Percentiles rank a stretch among this genome's conserved stretches.
Evolutionary conservation across 2,113 vertebrate genomes (phyloP).

Genomic region (Cynopterus brachyotis): DNA sequence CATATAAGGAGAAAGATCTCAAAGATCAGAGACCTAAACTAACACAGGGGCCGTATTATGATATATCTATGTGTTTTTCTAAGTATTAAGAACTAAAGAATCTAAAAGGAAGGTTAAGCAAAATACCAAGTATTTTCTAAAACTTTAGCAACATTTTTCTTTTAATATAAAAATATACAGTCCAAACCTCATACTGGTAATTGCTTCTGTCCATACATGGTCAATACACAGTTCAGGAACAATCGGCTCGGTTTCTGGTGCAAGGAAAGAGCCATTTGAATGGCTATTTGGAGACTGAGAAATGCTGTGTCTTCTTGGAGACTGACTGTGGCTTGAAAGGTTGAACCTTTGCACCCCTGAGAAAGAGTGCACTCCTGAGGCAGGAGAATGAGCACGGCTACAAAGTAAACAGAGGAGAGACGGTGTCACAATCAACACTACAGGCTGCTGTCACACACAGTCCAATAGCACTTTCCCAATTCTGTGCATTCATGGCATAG

Average conservation of each 20-base stretch:
- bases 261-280: slow-evolving; percentile 86
- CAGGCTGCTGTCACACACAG: accelerated
- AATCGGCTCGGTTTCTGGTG: slow-evolving; percentile 93
- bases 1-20: neutral
- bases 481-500: neutral
- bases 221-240: slow-evolving; percentile 96
- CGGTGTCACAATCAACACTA: neutral
- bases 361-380: slow-evolving; percentile 94
- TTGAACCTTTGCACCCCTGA: slow-evolving; percentile 94
- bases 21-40: neutral
- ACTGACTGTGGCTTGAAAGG: slow-evolving; percentile 88
- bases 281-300: slow-evolving; percentile 90
- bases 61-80: neutral
- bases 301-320: slow-evolving; percentile 87
- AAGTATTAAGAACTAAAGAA: neutral
- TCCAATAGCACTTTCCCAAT: neutral
- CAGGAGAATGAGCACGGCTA: slow-evolving; percentile 97
- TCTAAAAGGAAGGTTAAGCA: neutral
- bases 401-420: neutral
- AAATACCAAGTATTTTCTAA: slow-evolving; percentile 16
- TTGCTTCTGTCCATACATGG: slow-evolving; percentile 94
- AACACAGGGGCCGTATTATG: neutral
- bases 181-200: slow-evolving; percentile 85
- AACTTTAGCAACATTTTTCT: slow-evolving; percentile 36
- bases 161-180: slow-evolving; percentile 33